phyloP scores from a whole-genome alignment of 1,140 invertebrate genomes.

The Ceratina calcarata region DNA sequence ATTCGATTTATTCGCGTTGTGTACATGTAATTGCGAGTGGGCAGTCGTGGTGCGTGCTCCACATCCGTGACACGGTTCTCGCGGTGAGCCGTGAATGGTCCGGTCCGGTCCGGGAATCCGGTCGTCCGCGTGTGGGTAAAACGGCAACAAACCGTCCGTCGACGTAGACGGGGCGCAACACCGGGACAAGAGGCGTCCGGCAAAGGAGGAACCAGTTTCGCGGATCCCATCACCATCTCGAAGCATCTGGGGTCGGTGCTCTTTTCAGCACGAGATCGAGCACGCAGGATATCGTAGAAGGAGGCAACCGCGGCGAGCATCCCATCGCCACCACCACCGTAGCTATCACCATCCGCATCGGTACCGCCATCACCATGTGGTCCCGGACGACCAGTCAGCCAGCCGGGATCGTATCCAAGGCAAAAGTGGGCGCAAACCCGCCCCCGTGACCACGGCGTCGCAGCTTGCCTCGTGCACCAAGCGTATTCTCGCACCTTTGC shows the following conservation, averaged over 20 bases:
- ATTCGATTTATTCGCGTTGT: conserved; percentile 45
- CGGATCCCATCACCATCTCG: conserved; percentile 43
- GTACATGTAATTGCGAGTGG: conserved; percentile 39
- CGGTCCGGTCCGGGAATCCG: background rate
- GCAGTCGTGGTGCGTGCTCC: conserved; percentile 71
- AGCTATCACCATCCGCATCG: too few relatives aligned
- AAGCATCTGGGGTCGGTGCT: conserved; percentile 11
- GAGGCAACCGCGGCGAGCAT: conserved; percentile 6
- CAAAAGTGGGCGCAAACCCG: conserved; percentile 61
- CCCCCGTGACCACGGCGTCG: conserved; percentile 37
- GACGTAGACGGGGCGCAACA: too few relatives aligned
- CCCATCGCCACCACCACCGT: conserved; percentile 44
- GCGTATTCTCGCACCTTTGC: conserved; percentile 62
- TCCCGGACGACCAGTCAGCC: conserved; percentile 30
- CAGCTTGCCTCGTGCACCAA: conserved; percentile 55
- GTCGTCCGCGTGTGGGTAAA: background rate
- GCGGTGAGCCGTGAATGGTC: conserved; percentile 57
- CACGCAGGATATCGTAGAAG: conserved; percentile 1
- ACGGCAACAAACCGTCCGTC: background rate
- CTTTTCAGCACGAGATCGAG: conserved; percentile 28
- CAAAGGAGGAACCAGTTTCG: conserved; percentile 63
- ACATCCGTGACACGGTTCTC: conserved; percentile 80
- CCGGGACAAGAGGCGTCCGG: background rate
- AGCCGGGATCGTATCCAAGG: conserved; percentile 53
- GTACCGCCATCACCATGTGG: too few relatives aligned